Base-by-base conservation (phyloP, 2,113 vertebrate species). In the Coptodon bakossiorum region DNA sequence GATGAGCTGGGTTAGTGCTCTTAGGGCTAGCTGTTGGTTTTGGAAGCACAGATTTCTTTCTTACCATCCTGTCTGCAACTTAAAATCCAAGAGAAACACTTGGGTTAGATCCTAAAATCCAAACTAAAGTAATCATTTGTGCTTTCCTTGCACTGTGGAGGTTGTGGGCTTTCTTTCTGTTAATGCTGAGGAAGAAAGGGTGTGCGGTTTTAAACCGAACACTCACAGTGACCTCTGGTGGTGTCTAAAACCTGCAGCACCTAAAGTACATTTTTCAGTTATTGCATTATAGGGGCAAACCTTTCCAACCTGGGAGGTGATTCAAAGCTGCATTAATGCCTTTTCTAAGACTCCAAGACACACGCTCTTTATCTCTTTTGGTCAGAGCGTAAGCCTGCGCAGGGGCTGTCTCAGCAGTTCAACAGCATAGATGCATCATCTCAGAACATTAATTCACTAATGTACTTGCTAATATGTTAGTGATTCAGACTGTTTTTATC, bases 1-100 rank as follows among this genome's bases (percentile, higher is more conserved):
- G 54, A 84, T 17, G 83, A 89, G 78, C 36, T 17, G 52, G 9
- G 7, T 48, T 24, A 52, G 86, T 90, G 34, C 87, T 89, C 38
- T 83, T 43, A 2, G 7, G 9, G 27, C 53, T n/a, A 19, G 36
- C 19, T 24, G 57, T 89, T 22, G 53, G 16, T 61, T 79, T 14
- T 19, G 38, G 68, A 14, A 54, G 53, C 71, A 54, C 7, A 57
- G 53, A 29, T 57, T 81, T 91, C 29, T 68, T 24, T 78, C 17
- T 59, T 6, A 10, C 27, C 5, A 17, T 22, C 5, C 9, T 29
- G 56, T 0, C 40, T 48, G 11, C 9, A 56, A 38, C 27, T 29
- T 9, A 14, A 27, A 45, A 59, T 45, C 24, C 9, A 19, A 38
- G 16, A 7, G 3, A 43, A n/a, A 17, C 16, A 48, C 14, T 29